Evolutionary conservation across 92 coral and sea anemone species (phyloP).

Genomic region (Paramuricea clavata): DNA sequence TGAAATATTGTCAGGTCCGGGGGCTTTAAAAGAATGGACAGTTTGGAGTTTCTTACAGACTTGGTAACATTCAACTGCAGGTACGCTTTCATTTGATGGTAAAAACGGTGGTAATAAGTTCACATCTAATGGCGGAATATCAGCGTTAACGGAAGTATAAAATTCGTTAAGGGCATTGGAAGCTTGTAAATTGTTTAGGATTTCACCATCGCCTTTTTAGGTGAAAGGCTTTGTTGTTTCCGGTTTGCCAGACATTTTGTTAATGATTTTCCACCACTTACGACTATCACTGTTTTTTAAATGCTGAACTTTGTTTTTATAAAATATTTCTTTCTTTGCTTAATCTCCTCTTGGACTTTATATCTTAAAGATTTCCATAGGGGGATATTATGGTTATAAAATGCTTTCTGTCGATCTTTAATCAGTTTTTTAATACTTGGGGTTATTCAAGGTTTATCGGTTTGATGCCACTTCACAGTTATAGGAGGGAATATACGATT

Average conservation of each 20-base stretch:
- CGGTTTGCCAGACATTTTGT: conserved; percentile 56
- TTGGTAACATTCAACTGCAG: conserved; percentile 19
- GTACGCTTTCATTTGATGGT: conserved; percentile 31
- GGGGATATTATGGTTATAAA: conserved; percentile 38
- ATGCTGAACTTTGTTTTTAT: conserved; percentile 25
- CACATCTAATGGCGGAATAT: conserved; percentile 45
- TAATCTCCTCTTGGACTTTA: conserved; percentile 57
- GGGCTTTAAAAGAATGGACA: conserved; percentile 28
- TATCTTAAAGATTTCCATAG: conserved; percentile 41
- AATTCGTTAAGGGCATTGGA: conserved; percentile 39
- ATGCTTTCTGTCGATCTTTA: conserved; percentile 65
- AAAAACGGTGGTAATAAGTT: conserved; percentile 46
- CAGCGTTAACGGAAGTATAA: conserved; percentile 42
- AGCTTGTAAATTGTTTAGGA: conserved; percentile 12
- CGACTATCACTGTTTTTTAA: conserved; percentile 29
- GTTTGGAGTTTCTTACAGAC: conserved; percentile 47
- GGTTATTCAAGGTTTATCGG: conserved; percentile 64
- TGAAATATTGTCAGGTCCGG: conserved; percentile 53
- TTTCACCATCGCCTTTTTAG: conserved; percentile 38
- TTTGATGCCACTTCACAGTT: conserved; percentile 12
- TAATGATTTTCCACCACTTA: conserved; percentile 65
- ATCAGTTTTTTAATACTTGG: conserved; percentile 43
- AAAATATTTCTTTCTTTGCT: conserved; percentile 32
- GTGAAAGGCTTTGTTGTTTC: conserved; percentile 12
- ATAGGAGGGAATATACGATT: conserved; percentile 45